Evolutionary conservation across 2,797 vertebrate genomes (phyloP), one percentile per base, ranked within the genome.

Genomic region (Pangasius krempfi): DNA sequence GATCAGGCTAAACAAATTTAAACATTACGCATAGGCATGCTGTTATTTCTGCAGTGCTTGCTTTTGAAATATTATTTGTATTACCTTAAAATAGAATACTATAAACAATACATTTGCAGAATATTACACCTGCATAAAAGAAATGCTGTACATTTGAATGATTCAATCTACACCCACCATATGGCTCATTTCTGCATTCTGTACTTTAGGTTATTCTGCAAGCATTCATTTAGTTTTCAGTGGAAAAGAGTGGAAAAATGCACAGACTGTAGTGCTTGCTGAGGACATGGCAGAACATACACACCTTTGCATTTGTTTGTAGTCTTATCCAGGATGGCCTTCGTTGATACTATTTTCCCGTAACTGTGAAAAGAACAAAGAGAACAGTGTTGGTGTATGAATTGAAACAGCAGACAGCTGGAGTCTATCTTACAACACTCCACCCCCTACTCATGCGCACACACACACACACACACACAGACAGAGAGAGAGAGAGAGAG

Each of bases 301-400:
- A 88, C 96, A 99, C 99, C 99, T 99, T 99, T 99, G 94, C 99
- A 99, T 96, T 98, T 99, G 96, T 99, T 99, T 91, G 98, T 99
- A 75, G 99, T 97, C 94, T 99, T 99, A 95, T 99, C 99, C 97
- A 99, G 95, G 95, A 99, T 99, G 86, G 99, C 99, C 94, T 99
- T 99, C 0, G 99, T 99, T 92, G 99, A 99, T 79, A 99, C 98
- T 86, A 99, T 99, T 96, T 99, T 99, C 91, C 99, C 99, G 91
- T 99, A 99, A 95, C 99, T 99, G 92, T 90, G 92, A 94, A 70
- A 92, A 90, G 83, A 95, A 22, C 27, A 94, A 78, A 95, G 85
- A 94, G 84, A 90, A 85, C 93, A 84, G 84, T 86, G 91, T 94
- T 93, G 92, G 93, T 89, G 91, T 89, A 62, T 89, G 92, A 91